phyloP scores from a whole-genome alignment of 2,113 vertebrate genomes.

The Tricholaema leucomelas region DNA sequence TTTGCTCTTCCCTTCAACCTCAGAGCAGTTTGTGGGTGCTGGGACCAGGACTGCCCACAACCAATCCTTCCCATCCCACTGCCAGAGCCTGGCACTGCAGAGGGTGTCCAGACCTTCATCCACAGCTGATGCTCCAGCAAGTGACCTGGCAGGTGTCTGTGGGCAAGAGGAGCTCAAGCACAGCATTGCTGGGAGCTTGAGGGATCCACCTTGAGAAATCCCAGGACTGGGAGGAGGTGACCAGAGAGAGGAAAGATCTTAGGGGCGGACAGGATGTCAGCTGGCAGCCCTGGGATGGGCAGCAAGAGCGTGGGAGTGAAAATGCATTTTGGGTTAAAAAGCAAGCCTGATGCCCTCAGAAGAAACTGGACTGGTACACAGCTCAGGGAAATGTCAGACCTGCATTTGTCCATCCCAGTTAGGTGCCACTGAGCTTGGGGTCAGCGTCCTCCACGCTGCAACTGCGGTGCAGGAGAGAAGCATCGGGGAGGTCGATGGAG shows the following conservation, averaged over 20 bases:
- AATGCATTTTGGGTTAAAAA: background rate
- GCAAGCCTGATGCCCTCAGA: background rate
- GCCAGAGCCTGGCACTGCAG: background rate
- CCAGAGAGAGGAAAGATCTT: rapidly evolving
- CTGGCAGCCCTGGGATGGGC: background rate
- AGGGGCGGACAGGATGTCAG: background rate
- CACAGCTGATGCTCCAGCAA: background rate
- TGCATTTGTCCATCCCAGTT: background rate
- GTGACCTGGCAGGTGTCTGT: background rate
- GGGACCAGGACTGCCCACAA: background rate
- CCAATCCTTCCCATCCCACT: background rate
- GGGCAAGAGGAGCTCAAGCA: background rate
- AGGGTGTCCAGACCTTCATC: rapidly evolving
- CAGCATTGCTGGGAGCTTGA: rapidly evolving
- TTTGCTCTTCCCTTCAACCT: background rate
- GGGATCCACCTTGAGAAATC: background rate
- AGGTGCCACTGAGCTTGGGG: background rate
- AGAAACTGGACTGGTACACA: background rate
- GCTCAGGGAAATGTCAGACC: background rate
- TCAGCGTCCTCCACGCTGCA: background rate
- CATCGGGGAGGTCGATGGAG: background rate
- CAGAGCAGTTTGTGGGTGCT: background rate
- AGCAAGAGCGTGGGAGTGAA: background rate
- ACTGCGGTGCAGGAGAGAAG: background rate
- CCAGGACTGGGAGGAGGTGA: background rate